Percentiles rank a stretch among this genome's conserved stretches.
Evolutionary conservation across 1,140 invertebrate species (phyloP).

Genomic region (Nephila pilipes): DNA sequence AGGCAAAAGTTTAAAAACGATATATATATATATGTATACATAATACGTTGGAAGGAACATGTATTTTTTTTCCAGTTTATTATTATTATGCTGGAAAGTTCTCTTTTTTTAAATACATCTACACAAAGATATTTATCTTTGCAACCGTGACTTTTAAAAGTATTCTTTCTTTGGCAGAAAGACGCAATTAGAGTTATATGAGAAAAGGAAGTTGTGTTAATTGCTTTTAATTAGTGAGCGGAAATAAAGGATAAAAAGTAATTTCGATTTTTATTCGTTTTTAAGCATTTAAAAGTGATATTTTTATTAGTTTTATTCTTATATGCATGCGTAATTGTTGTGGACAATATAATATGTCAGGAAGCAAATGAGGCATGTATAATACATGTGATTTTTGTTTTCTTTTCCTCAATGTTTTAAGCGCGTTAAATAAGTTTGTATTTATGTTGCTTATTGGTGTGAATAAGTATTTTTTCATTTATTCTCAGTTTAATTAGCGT

Average conservation of each 20-base stretch:
- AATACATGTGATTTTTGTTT: no score
- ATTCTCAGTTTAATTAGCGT: no score
- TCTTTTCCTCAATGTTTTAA: no score
- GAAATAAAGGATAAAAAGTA: neutral
- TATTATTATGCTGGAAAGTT: neutral
- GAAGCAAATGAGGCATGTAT: no score
- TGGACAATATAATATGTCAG: no score
- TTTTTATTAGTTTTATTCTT: no score
- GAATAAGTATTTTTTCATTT: no score
- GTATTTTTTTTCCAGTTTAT: neutral
- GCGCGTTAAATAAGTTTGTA: no score
- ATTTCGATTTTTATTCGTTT: neutral
- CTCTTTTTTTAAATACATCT: neutral
- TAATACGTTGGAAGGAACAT: neutral
- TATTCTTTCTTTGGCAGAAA: neutral
- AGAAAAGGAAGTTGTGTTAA: neutral
- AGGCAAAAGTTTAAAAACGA: neutral
- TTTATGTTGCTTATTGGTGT: no score
- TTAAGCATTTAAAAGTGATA: neutral
- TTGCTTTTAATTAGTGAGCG: slow-evolving; percentile 11
- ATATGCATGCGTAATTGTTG: no score
- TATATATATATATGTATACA: no score
- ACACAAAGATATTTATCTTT: neutral
- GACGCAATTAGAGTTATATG: neutral
- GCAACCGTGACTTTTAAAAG: neutral